Conservation (phyloP, 2,797 vertebrate species). For the Margarornis squamiger region DNA sequence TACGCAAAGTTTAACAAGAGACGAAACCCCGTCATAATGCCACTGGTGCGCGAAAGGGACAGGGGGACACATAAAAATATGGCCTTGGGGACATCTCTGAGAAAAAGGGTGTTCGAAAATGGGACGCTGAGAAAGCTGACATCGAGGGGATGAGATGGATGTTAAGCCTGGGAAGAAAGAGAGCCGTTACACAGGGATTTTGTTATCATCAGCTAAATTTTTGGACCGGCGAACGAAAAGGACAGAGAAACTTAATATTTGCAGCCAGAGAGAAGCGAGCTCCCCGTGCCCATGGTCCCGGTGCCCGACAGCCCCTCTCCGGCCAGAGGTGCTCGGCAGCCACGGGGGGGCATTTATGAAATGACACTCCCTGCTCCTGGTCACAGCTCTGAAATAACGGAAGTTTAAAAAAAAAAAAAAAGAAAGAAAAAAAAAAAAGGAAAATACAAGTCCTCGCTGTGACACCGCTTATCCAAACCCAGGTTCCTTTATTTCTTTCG, state of each 20-base stretch:
- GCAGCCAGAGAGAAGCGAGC: not conserved
- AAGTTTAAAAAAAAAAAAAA: not conserved
- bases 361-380: not conserved
- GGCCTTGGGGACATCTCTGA: not conserved
- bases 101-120: not conserved
- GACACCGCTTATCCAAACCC: not conserved
- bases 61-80: not conserved
- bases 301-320: not conserved
- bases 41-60: not conserved
- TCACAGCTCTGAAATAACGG: not conserved
- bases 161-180: not conserved
- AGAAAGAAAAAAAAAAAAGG: no score
- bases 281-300: not conserved
- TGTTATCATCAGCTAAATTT: conserved; percentile 16
- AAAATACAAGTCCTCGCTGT: not conserved
- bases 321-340: not conserved
- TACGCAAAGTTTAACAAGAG: not conserved
- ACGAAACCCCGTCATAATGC: not conserved
- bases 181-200: not conserved
- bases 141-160: not conserved
- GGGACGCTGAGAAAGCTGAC: not conserved
- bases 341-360: not conserved
- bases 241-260: not conserved
- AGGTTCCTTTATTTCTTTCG: not conserved
- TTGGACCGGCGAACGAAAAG: conserved; percentile 29